phyloP scores from a whole-genome alignment of 1,140 invertebrate species.

The Nasonia giraulti region DNA sequence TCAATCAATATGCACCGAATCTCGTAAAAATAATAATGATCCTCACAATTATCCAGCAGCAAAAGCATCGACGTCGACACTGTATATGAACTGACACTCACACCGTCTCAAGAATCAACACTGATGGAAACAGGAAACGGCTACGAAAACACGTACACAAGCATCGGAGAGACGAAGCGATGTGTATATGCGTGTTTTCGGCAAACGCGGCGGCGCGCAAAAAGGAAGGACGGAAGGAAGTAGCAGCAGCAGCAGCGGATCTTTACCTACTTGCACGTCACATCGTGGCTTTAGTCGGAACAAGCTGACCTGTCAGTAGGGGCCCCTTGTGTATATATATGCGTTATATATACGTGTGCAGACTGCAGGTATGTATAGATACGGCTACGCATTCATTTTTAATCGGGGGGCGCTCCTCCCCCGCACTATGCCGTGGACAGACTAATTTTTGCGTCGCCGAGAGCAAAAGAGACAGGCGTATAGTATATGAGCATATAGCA shows the following conservation, averaged over 20 bases:
- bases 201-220: background rate
- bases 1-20: background rate
- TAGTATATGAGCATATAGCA: too few species aligned
- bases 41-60: too few species aligned
- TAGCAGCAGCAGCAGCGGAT: background rate
- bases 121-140: background rate
- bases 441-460: background rate
- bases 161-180: background rate
- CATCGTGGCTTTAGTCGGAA: slow-evolving; percentile 7
- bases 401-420: slow-evolving; percentile 27
- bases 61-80: too few species aligned
- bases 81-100: too few species aligned
- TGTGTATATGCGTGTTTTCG: background rate
- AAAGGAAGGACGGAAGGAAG: background rate
- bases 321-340: background rate
- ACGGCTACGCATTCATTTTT: slow-evolving; percentile 44
- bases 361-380: background rate
- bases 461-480: too few species aligned
- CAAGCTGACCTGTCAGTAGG: background rate
- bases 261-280: slow-evolving; percentile 29
- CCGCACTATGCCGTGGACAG: background rate
- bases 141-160: background rate
- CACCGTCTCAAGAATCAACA: background rate
- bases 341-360: too few species aligned
- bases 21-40: background rate